Conservation (phyloP, 2,888 invertebrate species). For the Tubiluchus corallicola region DNA sequence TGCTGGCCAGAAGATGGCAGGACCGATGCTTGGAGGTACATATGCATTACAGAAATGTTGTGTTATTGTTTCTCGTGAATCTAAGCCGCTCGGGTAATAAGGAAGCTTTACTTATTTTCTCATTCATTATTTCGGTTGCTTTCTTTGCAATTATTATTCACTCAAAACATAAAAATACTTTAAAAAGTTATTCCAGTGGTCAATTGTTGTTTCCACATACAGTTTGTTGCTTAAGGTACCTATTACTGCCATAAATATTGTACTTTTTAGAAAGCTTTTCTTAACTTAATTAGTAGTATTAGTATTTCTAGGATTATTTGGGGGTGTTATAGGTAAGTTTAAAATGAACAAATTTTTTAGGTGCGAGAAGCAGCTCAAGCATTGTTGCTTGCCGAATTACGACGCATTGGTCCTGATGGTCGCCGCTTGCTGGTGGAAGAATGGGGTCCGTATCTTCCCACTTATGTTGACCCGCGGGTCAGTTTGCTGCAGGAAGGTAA, state of each 20-base stretch:
- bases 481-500: too few relatives aligned
- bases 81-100: too few relatives aligned
- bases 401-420: constrained; percentile 69
- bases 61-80: neutral
- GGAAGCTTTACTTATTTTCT: too few relatives aligned
- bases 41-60: too few relatives aligned
- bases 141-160: too few relatives aligned
- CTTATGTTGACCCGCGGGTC: constrained; percentile 33
- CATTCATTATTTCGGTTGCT: too few relatives aligned
- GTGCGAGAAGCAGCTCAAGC: constrained; percentile 89
- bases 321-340: too few relatives aligned
- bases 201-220: neutral
- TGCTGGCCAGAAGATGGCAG: constrained; percentile 94
- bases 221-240: neutral
- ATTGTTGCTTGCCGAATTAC: constrained; percentile 73
- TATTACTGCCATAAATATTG: neutral
- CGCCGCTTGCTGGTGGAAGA: constrained; percentile 77
- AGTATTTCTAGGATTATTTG: too few relatives aligned
- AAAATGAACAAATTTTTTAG: too few relatives aligned
- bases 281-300: too few relatives aligned
- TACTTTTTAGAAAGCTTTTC: neutral
- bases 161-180: too few relatives aligned
- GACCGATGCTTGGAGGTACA: constrained; percentile 93
- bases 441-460: constrained; percentile 87
- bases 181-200: too few relatives aligned